phyloP scores from a whole-genome alignment of 2,888 invertebrate genomes.

The Strigamia crassipes region DNA sequence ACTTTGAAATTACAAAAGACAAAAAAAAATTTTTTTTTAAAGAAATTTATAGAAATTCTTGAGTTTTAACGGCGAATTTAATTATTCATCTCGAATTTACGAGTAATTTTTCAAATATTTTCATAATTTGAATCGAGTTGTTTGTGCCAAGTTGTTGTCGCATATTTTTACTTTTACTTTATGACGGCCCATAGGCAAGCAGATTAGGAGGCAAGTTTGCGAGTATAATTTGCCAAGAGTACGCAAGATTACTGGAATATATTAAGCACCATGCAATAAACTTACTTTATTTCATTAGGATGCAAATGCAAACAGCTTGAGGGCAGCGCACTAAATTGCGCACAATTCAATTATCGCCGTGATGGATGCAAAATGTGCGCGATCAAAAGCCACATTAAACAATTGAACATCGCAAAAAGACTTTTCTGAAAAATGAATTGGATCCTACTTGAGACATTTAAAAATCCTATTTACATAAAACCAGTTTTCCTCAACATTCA shows the following conservation, averaged over 20 bases:
- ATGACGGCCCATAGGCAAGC: not conserved
- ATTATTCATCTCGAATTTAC: not conserved
- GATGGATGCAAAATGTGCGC: slow-evolving; percentile 16
- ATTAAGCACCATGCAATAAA: slow-evolving; percentile 18
- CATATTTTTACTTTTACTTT: slow-evolving; percentile 7
- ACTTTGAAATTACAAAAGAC: not conserved
- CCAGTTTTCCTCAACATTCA: not conserved
- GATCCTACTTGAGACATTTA: not conserved
- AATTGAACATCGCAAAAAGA: not conserved
- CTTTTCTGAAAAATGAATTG: slow-evolving; percentile 6
- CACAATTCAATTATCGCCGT: slow-evolving; percentile 4
- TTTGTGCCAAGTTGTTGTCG: slow-evolving; percentile 16
- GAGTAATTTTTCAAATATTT: not conserved
- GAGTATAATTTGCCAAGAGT: slow-evolving; percentile 21
- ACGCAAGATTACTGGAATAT: slow-evolving; percentile 16
- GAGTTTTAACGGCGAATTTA: too few relatives aligned
- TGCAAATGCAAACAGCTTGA: slow-evolving; percentile 21
- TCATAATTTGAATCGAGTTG: not conserved
- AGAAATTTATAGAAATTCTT: not conserved
- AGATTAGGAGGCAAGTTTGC: slow-evolving; percentile 21
- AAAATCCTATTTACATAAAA: not conserved
- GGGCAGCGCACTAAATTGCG: slow-evolving; percentile 11
- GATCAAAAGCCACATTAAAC: slow-evolving; percentile 13
- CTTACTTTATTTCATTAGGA: slow-evolving; percentile 21
- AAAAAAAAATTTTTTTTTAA: too few relatives aligned